These are phyloP conservation scores for Philopotamus ludificatus DNA, from an alignment of 1,140 invertebrate species.

Conservation along the genomic window DNA sequence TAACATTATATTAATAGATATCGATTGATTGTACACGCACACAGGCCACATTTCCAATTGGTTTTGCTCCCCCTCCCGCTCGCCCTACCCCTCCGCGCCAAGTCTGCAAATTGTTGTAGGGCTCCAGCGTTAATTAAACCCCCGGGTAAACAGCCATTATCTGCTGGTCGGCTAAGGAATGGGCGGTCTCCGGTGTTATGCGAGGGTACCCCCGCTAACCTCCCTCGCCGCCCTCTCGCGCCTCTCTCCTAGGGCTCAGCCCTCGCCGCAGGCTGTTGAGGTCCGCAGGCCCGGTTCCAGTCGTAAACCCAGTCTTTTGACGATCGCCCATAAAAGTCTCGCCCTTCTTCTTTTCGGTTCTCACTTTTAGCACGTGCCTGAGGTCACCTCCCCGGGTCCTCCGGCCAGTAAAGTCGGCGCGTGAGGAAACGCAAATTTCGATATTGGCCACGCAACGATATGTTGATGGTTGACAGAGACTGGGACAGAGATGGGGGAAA, in stretches of 20 bases:
- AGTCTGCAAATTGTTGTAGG: slow-evolving; percentile 1
- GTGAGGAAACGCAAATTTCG: slow-evolving; percentile 11
- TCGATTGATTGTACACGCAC: not conserved
- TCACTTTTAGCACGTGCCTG: slow-evolving; percentile 15
- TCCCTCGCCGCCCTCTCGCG: not conserved
- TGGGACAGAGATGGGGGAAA: no score
- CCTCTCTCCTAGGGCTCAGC: no score
- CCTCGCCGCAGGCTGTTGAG: no score
- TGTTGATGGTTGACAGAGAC: no score
- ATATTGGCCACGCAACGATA: not conserved
- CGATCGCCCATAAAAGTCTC: slow-evolving; percentile 24
- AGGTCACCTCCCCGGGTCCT: slow-evolving; percentile 40
- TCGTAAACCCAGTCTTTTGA: slow-evolving; percentile 28
- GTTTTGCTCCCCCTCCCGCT: no score
- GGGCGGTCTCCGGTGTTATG: slow-evolving; percentile 10
- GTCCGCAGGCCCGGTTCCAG: not conserved
- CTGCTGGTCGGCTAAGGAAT: not conserved
- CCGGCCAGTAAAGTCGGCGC: no score
- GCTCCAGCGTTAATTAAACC: not conserved
- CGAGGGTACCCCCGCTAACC: not conserved
- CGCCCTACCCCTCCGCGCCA: no score
- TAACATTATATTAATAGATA: not conserved
- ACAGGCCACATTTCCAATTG: no score
- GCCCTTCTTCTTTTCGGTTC: not conserved
- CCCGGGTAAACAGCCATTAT: slow-evolving; percentile 9